Evolutionary conservation across 2,888 invertebrate species (phyloP), one percentile per base, ranked within the genome.

Genomic region (Caenorhabditis virilis): DNA sequence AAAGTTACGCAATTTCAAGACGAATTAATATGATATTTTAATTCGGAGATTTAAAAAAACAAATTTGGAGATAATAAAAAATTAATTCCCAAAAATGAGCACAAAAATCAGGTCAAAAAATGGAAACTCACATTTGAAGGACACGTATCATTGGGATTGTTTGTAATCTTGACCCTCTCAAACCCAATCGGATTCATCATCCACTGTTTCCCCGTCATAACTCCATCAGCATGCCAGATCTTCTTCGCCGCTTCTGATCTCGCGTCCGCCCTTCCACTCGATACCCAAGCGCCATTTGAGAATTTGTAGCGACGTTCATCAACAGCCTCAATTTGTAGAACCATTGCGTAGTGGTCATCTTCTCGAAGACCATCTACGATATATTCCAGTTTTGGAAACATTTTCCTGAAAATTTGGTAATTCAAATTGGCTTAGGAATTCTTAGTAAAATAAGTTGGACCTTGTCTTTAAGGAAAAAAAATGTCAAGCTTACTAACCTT

Each of bases 371-470:
- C 91, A 33, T 87, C 87, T 1, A 93, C 85, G 0, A 88, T 88
- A 25, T 92, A 86, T 78, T 91, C 89, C 72, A 93, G 87, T 0
- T 91, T 89, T 0, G 95, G 95, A 84, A 94, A 95, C 92, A 95
- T 93, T 42, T 93, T 90, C 80, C 95, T 95, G 88, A 16, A 87
- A 86, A 27, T n/a, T n/a, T n/a, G n/a, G n/a, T n/a, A n/a, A n/a
- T n/a, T n/a, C n/a, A n/a, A n/a, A n/a, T n/a, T 35, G 3, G 23
- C 38, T 23, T 15, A 18, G 20, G 43, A 27, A 16, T 20, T 22
- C 11, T 38, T 25, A 16, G 38, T 3, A 25, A 48, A 48, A 16
- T 7, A 30, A 33, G 23, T 11, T 38, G 6, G 41, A 27, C 33
- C n/a, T n/a, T n/a, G n/a, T n/a, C n/a, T n/a, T n/a, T n/a, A n/a